Conservation (phyloP, 2,113 vertebrate species). For the Brachionichthys hirsutus region DNA sequence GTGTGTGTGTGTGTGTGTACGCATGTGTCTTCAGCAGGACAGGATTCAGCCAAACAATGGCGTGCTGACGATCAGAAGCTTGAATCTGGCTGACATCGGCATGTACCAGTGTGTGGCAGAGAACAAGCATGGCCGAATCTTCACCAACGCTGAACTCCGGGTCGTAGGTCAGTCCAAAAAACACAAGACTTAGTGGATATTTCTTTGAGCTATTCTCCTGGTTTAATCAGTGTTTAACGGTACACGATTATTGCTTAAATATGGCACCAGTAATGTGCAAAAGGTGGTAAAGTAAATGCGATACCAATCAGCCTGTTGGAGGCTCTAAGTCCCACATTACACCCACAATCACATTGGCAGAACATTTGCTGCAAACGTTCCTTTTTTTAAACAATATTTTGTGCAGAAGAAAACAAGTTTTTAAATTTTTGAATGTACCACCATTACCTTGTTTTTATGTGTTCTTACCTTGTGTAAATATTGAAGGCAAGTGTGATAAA, state of each 20-base stretch:
- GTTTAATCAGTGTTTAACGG: background rate
- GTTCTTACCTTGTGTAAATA: too few relatives aligned
- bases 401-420: too few relatives aligned
- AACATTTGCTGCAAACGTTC: constrained; percentile 9
- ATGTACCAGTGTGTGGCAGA: constrained; percentile 97
- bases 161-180: constrained; percentile 82
- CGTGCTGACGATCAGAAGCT: constrained; percentile 81
- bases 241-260: background rate
- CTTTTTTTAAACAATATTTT: background rate
- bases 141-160: constrained; percentile 88
- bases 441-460: too few relatives aligned
- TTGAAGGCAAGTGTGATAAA: too few relatives aligned
- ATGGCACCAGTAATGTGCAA: background rate
- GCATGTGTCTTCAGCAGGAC: constrained; percentile 77
- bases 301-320: background rate
- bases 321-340: background rate
- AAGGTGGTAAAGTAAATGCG: background rate
- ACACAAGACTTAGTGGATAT: background rate
- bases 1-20: too few relatives aligned
- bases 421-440: too few relatives aligned
- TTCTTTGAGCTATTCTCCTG: background rate
- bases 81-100: constrained; percentile 87
- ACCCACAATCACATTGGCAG: constrained; percentile 14
- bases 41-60: constrained; percentile 89
- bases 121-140: constrained; percentile 87